Evolutionary conservation across 2,113 vertebrate genomes (phyloP).

Genomic region (Hirundichthys speculiger): DNA sequence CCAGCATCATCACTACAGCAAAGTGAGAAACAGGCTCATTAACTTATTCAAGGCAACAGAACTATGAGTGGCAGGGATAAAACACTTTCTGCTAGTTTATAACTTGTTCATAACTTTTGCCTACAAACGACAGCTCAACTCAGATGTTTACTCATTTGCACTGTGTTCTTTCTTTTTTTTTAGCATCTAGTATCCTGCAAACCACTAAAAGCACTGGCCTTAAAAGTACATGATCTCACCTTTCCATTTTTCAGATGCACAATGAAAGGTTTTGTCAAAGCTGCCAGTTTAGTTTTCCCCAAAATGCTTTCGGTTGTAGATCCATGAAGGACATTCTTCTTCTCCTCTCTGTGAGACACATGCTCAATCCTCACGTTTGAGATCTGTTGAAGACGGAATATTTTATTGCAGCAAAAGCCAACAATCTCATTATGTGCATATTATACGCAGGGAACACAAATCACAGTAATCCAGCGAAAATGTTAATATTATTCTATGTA

Average conservation of each 20-base stretch:
- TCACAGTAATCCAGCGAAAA: no score
- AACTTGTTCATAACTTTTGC: no score
- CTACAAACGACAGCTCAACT: no score
- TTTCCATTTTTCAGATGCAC: conserved; percentile 90
- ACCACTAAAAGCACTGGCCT: no score
- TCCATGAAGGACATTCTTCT: conserved; percentile 86
- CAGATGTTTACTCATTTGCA: no score
- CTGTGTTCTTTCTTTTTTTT: no score
- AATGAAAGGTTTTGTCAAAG: conserved; percentile 87
- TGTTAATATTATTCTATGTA: no score
- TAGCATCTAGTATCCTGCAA: no score
- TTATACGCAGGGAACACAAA: neutral
- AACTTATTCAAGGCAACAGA: neutral
- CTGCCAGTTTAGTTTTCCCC: conserved; percentile 81
- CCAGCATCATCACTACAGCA: conserved; percentile 64
- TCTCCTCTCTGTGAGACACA: conserved; percentile 75
- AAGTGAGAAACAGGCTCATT: conserved; percentile 7
- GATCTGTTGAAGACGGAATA: conserved; percentile 78
- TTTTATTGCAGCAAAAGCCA: neutral
- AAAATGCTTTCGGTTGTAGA: conserved; percentile 82
- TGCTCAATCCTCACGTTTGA: conserved; percentile 86
- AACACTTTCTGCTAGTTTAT: neutral
- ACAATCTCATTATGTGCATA: neutral
- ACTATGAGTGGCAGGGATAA: neutral
- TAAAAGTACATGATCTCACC: conserved; percentile 74